Conservation (phyloP, 2,113 vertebrate genomes). For the Ancistrus triradiatus region DNA sequence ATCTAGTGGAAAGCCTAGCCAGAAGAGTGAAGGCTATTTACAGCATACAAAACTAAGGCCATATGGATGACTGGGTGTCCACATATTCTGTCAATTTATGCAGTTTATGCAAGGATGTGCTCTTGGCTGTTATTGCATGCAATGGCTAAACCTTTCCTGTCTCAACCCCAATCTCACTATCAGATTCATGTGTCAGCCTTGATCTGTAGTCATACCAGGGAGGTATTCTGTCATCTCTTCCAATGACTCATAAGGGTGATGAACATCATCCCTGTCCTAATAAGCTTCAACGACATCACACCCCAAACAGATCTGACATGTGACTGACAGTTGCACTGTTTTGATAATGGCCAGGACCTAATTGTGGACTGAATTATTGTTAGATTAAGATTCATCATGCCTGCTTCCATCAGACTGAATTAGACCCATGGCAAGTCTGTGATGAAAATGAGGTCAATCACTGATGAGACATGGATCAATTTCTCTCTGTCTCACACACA, state of each 20-base stretch:
- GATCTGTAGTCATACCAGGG: no score
- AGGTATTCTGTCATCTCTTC: no score
- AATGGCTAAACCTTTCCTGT: no score
- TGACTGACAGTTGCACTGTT: slow-evolving; percentile 30
- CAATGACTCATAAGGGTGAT: slow-evolving; percentile 14
- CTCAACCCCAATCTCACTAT: no score
- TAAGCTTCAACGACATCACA: slow-evolving; percentile 7
- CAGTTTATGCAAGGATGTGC: no score
- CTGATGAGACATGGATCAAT: slow-evolving; percentile 13
- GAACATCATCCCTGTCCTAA: slow-evolving; percentile 9
- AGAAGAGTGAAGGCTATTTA: no score
- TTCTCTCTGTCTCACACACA: not conserved
- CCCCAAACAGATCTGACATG: slow-evolving; percentile 31
- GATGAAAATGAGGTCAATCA: slow-evolving; percentile 9
- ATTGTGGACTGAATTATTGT: slow-evolving; percentile 41
- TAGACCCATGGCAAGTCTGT: slow-evolving; percentile 4
- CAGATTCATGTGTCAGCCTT: no score
- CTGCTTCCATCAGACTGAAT: slow-evolving; percentile 12
- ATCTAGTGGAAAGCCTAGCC: no score
- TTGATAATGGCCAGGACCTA: slow-evolving; percentile 22
- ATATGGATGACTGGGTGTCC: no score
- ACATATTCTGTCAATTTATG: no score
- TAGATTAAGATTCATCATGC: slow-evolving; percentile 27
- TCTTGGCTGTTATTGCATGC: no score
- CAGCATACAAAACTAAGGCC: no score